phyloP scores from a whole-genome alignment of 2,113 vertebrate genomes.

The Felis chaus region DNA sequence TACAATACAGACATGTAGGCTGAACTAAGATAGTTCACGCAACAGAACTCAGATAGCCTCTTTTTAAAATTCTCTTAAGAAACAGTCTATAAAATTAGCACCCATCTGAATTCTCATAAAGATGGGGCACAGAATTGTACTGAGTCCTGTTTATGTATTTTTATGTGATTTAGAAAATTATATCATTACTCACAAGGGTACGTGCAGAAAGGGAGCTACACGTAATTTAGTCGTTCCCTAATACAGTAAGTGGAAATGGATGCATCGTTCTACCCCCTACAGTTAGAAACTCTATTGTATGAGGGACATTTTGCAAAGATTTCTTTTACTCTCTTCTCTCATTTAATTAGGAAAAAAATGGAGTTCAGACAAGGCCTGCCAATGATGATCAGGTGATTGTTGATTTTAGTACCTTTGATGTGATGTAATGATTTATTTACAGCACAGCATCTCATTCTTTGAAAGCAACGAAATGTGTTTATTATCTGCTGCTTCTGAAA shows the following conservation, averaged over 20 bases:
- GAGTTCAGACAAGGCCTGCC: constrained; percentile 78
- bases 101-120: constrained; percentile 68
- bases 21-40: not conserved
- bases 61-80: constrained; percentile 45
- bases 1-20: not conserved
- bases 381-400: constrained; percentile 76
- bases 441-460: constrained; percentile 66
- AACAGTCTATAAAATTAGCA: constrained; percentile 68
- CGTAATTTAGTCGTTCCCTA: constrained; percentile 89
- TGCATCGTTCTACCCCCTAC: constrained; percentile 85
- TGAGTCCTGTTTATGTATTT: constrained; percentile 85
- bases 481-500: constrained; percentile 41
- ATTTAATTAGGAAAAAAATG: constrained; percentile 81
- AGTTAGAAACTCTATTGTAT: constrained; percentile 82
- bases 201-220: constrained; percentile 80
- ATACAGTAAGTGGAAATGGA: constrained; percentile 86
- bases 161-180: constrained; percentile 88
- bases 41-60: constrained; percentile 55
- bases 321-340: constrained; percentile 83
- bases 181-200: constrained; percentile 87
- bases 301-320: constrained; percentile 82
- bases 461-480: constrained; percentile 79
- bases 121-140: constrained; percentile 46
- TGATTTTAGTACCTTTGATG: constrained; percentile 81
- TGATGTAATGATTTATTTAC: constrained; percentile 84